phyloP scores from a whole-genome alignment of 2,113 vertebrate genomes.

The Alaudala cheleensis region DNA sequence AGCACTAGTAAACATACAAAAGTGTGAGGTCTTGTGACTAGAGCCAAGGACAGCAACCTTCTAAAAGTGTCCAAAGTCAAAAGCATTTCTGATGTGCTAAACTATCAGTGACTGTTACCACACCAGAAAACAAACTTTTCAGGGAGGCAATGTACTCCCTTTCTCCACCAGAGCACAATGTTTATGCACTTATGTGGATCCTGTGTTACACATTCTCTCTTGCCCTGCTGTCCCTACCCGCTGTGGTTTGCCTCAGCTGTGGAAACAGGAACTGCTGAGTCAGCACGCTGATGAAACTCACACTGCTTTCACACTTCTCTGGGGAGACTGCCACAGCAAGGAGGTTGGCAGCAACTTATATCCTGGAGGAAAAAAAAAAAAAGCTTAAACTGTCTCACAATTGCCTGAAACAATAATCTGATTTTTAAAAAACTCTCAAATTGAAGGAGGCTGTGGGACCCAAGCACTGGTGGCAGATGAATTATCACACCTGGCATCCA shows the following conservation, averaged over 20 bases:
- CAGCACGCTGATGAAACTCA: neutral
- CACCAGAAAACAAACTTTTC: neutral
- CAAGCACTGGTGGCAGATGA: neutral
- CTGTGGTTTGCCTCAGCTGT: slow-evolving; percentile 45
- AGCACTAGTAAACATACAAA: neutral
- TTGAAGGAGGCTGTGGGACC: neutral
- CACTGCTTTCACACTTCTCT: neutral
- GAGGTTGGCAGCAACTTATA: neutral
- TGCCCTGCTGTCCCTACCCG: neutral
- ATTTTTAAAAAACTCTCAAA: neutral
- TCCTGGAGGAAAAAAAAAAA: neutral
- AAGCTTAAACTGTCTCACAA: neutral
- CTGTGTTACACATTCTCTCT: neutral
- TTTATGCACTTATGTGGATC: neutral
- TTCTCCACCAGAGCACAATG: neutral
- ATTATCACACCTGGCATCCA: neutral
- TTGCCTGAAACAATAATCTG: neutral
- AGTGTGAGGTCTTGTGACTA: neutral
- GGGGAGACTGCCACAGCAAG: neutral
- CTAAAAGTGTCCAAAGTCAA: neutral
- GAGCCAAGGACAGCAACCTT: neutral
- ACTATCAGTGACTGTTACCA: neutral
- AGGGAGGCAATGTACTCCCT: neutral
- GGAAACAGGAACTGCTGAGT: slow-evolving; percentile 61
- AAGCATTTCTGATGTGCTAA: neutral